Conservation (phyloP, 1,140 invertebrate genomes). For the Hylyphantes graminicola region DNA sequence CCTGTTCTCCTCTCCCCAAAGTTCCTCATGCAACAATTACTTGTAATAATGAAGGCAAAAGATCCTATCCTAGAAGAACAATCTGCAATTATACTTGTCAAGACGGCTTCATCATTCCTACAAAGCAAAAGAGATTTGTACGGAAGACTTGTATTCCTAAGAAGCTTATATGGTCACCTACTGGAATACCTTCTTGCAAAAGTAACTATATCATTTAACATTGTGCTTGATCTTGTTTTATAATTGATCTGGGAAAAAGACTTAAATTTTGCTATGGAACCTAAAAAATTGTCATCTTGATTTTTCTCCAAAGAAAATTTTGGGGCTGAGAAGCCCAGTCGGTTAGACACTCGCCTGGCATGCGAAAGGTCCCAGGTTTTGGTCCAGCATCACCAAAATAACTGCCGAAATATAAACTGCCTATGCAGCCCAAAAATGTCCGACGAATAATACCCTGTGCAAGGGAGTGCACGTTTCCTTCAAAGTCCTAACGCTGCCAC, state of each 20-base stretch:
- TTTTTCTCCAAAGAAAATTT: too few species aligned
- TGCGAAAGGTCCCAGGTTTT: too few species aligned
- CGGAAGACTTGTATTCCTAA: slow-evolving; percentile 11
- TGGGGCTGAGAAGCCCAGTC: too few species aligned
- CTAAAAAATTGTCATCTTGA: too few species aligned
- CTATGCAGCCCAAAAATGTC: too few species aligned
- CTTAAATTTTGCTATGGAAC: too few species aligned
- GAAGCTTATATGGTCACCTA: slow-evolving; percentile 27
- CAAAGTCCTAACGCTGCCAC: too few species aligned
- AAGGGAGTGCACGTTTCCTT: too few species aligned
- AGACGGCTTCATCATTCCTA: slow-evolving; percentile 33
- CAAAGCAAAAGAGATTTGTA: background rate
- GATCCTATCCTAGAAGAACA: slow-evolving; percentile 17
- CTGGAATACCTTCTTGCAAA: slow-evolving; percentile 25
- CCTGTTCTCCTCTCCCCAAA: slow-evolving; percentile 1
- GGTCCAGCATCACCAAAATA: too few species aligned
- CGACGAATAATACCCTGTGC: too few species aligned
- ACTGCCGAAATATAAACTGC: too few species aligned
- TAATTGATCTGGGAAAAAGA: background rate
- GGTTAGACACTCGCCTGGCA: too few species aligned
- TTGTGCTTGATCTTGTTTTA: background rate
- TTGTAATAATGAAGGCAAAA: background rate
- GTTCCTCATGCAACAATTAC: slow-evolving; percentile 23
- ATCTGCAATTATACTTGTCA: slow-evolving; percentile 45
- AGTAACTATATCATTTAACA: slow-evolving; percentile 13